A percentile compares a stretch with the other conserved stretches of the same genome.
Evolutionary conservation across 2,888 invertebrate genomes (phyloP).

Genomic region (Anagyrus pseudococci): DNA sequence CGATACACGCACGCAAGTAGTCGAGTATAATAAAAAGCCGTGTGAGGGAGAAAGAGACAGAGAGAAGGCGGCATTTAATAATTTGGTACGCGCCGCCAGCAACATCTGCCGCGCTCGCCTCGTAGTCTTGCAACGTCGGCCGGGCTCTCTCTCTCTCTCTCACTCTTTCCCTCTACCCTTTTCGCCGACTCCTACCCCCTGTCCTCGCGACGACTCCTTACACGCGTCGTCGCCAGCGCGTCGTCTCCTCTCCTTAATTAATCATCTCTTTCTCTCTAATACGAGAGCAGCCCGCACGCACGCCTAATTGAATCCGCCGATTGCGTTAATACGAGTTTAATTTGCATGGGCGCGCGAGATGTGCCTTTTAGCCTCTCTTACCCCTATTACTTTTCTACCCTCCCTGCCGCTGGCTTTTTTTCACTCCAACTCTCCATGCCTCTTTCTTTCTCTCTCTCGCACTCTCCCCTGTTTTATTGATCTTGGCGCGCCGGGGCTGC

Average conservation of each 20-base stretch:
- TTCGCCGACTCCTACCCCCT: neutral
- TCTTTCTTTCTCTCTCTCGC: conserved; percentile 49
- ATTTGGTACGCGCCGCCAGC: conserved; percentile 54
- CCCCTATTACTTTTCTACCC: conserved; percentile 39
- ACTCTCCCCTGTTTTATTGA: conserved; percentile 55
- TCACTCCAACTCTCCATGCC: conserved; percentile 42
- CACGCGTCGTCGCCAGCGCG: conserved; percentile 11
- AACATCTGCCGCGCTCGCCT: conserved; percentile 55
- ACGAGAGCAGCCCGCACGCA: too few relatives aligned
- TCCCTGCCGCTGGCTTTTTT: conserved; percentile 37
- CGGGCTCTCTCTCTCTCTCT: conserved; percentile 13
- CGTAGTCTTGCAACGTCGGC: conserved; percentile 43
- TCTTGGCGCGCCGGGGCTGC: conserved; percentile 46
- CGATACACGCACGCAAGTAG: too few relatives aligned
- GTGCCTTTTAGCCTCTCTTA: conserved; percentile 5
- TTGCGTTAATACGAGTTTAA: conserved; percentile 58
- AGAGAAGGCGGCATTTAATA: conserved; percentile 50
- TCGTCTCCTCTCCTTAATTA: conserved; percentile 50
- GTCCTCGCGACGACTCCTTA: neutral
- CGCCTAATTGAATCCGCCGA: conserved; percentile 56
- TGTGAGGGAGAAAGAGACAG: too few relatives aligned
- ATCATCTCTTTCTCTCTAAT: conserved; percentile 59
- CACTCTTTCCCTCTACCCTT: neutral
- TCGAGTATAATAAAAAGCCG: conserved; percentile 1
- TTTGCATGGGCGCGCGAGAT: conserved; percentile 56